phyloP scores from a whole-genome alignment of 2,113 vertebrate species.

The Phasianus colchicus region DNA sequence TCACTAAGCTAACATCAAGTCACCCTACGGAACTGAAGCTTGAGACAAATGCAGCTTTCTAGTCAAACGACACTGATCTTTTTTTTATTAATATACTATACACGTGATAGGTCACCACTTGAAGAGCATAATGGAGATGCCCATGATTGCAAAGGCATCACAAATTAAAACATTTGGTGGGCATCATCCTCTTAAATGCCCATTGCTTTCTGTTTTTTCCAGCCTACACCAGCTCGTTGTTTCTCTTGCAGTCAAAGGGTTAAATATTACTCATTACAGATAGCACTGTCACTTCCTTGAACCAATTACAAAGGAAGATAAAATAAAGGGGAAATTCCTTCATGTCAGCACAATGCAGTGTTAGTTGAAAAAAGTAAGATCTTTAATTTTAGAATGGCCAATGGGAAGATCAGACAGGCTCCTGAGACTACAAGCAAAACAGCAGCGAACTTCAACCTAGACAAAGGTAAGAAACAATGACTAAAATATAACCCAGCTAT shows the following conservation, averaged over 20 bases:
- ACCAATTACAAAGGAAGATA: background rate
- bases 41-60: background rate
- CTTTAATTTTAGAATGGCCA: background rate
- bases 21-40: too few relatives aligned
- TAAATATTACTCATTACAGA: background rate
- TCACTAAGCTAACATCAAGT: background rate
- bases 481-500: background rate
- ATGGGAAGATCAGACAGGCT: background rate
- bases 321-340: background rate
- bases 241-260: background rate
- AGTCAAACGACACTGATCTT: background rate
- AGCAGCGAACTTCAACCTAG: background rate
- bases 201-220: background rate
- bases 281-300: background rate
- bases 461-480: background rate
- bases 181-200: background rate
- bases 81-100: background rate
- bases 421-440: background rate
- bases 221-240: background rate
- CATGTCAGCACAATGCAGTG: fast-evolving
- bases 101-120: background rate
- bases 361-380: background rate
- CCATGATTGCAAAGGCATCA: background rate
- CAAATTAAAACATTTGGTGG: background rate
- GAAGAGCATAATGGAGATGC: background rate